Evolutionary conservation across 1,140 invertebrate species (phyloP).

Genomic region (Wiebesia pumilae): DNA sequence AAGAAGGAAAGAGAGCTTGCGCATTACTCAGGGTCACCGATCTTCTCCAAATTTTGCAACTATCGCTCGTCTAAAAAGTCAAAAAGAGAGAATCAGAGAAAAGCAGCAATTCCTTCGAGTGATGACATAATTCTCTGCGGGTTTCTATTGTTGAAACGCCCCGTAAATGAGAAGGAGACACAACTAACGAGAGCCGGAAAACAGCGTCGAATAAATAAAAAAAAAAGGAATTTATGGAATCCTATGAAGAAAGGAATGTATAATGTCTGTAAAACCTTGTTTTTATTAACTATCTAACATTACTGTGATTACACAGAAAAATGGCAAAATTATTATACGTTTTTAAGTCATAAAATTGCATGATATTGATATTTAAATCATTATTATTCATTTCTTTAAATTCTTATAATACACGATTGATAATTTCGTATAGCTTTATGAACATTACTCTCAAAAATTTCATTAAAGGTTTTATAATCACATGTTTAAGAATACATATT

Average conservation of each 20-base stretch:
- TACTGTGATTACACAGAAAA: no score
- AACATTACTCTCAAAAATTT: neutral
- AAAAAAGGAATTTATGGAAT: neutral
- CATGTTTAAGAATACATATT: neutral
- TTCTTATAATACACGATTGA: neutral
- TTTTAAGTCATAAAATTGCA: neutral
- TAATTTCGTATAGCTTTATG: neutral
- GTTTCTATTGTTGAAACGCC: slow-evolving; percentile 36
- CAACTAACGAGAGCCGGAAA: slow-evolving; percentile 18
- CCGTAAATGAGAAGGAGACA: slow-evolving; percentile 24
- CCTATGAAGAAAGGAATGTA: neutral
- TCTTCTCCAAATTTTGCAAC: slow-evolving; percentile 35
- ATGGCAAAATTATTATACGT: neutral
- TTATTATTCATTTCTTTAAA: neutral
- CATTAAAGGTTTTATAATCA: no score
- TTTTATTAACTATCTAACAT: no score
- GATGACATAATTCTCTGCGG: slow-evolving; percentile 44
- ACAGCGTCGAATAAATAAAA: neutral
- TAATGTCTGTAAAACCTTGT: no score
- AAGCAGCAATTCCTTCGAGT: neutral
- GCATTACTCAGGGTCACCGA: slow-evolving; percentile 28
- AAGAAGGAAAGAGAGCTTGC: slow-evolving; percentile 13
- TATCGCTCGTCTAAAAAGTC: slow-evolving; percentile 6
- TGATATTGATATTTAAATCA: neutral
- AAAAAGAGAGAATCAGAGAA: neutral